These are phyloP conservation scores for Drosophila helvetica DNA, from an alignment of 2,888 invertebrate genomes.

Conservation along the genomic window DNA sequence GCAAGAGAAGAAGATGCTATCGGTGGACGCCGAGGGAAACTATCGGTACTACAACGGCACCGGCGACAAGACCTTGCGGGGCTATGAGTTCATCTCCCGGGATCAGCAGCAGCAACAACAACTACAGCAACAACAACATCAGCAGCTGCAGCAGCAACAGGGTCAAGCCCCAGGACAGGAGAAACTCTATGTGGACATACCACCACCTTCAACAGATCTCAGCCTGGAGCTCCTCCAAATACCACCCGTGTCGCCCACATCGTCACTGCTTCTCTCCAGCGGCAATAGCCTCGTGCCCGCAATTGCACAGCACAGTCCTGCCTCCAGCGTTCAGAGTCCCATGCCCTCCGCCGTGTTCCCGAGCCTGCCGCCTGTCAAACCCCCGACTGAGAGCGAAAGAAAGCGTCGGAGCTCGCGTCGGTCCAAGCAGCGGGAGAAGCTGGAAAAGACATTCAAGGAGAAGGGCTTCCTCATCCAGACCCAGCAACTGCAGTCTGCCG, in stretches of 20 bases:
- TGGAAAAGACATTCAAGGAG: slow-evolving; percentile 96
- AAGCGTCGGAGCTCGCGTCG: slow-evolving; percentile 92
- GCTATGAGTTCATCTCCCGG: slow-evolving; percentile 91
- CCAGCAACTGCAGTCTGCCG: slow-evolving; percentile 95
- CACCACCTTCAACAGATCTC: slow-evolving; percentile 82
- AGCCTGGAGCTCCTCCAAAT: slow-evolving; percentile 82
- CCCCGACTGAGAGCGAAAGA: slow-evolving; percentile 85
- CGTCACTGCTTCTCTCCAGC: slow-evolving; percentile 63
- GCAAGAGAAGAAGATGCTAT: slow-evolving; percentile 96
- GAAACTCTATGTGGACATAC: slow-evolving; percentile 79
- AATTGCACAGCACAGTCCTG: slow-evolving; percentile 56
- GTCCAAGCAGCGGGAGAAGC: slow-evolving; percentile 92
- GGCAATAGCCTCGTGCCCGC: slow-evolving; percentile 57
- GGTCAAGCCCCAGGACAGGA: slow-evolving; percentile 82
- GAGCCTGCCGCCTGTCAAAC: slow-evolving; percentile 7
- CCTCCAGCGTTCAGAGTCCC: slow-evolving; percentile 51
- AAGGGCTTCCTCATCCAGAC: slow-evolving; percentile 97
- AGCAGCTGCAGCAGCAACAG: slow-evolving; percentile 19
- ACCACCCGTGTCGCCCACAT: slow-evolving; percentile 81
- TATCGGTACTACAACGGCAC: slow-evolving; percentile 94
- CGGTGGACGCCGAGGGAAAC: slow-evolving; percentile 94
- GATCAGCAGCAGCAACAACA: slow-evolving; percentile 87
- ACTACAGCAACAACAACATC: slow-evolving; percentile 79
- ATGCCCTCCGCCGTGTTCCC: slow-evolving; percentile 20
- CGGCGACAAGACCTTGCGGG: slow-evolving; percentile 87